phyloP scores from a whole-genome alignment of 2,888 invertebrate genomes.

The Thecocarcelia acutangulata region DNA sequence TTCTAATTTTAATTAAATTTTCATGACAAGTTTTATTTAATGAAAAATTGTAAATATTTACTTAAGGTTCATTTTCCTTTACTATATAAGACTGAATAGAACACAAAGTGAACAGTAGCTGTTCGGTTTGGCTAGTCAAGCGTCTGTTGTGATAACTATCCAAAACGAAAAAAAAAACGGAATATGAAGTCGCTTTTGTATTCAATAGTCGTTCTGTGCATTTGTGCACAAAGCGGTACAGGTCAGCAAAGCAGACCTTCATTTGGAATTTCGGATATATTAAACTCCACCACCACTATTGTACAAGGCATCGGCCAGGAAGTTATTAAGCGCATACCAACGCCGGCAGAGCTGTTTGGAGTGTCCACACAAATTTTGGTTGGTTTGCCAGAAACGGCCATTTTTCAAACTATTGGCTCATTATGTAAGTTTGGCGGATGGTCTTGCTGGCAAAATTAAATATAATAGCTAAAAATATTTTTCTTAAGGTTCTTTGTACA shows the following conservation, averaged over 20 bases:
- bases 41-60: not conserved
- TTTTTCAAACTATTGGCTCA: conserved; percentile 23
- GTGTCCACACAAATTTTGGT: conserved; percentile 32
- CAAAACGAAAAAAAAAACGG: not conserved
- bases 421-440: conserved; percentile 35
- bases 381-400: conserved; percentile 45
- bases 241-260: not conserved
- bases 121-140: not conserved
- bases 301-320: conserved; percentile 37
- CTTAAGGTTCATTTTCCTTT: not conserved
- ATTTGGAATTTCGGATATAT: not conserved
- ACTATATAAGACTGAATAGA: not conserved
- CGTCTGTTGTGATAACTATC: not conserved
- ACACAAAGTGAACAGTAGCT: not conserved
- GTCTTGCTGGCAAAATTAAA: not conserved
- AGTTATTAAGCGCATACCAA: conserved; percentile 33
- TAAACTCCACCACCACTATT: conserved; percentile 5
- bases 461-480: not conserved
- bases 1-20: too few relatives aligned
- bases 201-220: not conserved
- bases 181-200: conserved; percentile 9
- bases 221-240: not conserved
- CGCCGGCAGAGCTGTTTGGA: conserved; percentile 31
- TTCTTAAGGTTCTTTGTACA: conserved; percentile 71
- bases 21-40: too few relatives aligned